Conservation (phyloP, 2,797 vertebrate species). For the Dendrocincla fuliginosa region DNA sequence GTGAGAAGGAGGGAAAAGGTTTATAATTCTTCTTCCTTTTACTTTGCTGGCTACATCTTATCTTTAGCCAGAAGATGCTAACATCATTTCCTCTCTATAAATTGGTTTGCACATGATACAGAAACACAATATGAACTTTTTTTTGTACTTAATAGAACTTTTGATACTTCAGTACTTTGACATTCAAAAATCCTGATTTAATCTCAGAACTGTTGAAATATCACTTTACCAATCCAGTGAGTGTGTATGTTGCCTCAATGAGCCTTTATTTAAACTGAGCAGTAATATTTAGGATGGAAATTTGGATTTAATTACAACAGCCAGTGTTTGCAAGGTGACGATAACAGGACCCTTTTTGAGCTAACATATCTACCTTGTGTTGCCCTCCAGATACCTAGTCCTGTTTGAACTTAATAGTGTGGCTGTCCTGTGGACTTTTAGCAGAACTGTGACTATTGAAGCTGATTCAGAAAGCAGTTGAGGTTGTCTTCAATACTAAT, state of each 20-base stretch:
- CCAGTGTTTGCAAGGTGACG: not conserved
- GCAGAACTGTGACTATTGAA: not conserved
- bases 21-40: constrained; percentile 37
- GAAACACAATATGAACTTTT: not conserved
- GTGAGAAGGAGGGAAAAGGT: not conserved
- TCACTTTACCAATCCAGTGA: not conserved
- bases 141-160: not conserved
- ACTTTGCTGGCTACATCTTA: not conserved
- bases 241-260: not conserved
- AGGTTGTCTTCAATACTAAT: not conserved
- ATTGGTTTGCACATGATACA: not conserved
- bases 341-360: not conserved
- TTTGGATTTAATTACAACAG: not conserved
- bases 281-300: not conserved
- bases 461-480: not conserved
- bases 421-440: not conserved
- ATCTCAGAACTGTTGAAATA: not conserved
- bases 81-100: not conserved
- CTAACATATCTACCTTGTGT: not conserved
- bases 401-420: not conserved
- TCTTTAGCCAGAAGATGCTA: constrained; percentile 6
- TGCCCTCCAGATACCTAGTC: not conserved
- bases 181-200: not conserved
- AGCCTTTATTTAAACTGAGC: not conserved
- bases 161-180: not conserved